Evolutionary conservation across 2,113 vertebrate species (phyloP).

Genomic region (Neofelis nebulosa): DNA sequence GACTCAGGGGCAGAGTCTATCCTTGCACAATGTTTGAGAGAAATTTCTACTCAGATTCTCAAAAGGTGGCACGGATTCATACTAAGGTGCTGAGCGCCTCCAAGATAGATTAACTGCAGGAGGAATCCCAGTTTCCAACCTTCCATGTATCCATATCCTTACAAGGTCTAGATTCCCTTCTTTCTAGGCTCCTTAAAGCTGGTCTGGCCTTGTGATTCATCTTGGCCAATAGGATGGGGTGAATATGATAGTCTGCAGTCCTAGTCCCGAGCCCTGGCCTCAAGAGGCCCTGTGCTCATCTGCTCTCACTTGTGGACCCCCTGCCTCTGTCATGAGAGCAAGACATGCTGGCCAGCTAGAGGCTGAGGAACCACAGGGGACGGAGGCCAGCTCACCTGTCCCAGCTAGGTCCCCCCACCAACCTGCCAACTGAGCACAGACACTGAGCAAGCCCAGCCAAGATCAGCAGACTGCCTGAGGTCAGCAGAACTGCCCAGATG

Average conservation of each 20-base stretch:
- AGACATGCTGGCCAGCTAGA: neutral
- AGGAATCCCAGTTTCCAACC: no score
- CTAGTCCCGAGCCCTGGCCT: neutral
- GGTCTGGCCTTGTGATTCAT: neutral
- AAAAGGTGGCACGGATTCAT: neutral
- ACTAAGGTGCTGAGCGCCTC: neutral
- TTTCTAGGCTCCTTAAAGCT: neutral
- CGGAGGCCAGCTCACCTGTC: neutral
- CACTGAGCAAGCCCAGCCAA: neutral
- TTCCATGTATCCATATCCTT: rapidly evolving
- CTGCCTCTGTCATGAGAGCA: neutral
- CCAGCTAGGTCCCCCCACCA: neutral
- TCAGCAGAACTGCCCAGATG: neutral
- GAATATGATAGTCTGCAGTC: neutral
- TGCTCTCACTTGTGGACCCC: neutral
- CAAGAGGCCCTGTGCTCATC: neutral
- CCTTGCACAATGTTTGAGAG: neutral
- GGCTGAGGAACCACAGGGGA: rapidly evolving
- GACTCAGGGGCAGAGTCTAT: neutral
- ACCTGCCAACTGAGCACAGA: neutral
- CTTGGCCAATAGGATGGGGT: neutral
- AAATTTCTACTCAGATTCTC: neutral
- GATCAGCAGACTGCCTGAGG: neutral
- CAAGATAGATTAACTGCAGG: neutral
- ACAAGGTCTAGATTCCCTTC: neutral